phyloP scores from a whole-genome alignment of 2,888 invertebrate species.

The Malthinus flaveolus region DNA sequence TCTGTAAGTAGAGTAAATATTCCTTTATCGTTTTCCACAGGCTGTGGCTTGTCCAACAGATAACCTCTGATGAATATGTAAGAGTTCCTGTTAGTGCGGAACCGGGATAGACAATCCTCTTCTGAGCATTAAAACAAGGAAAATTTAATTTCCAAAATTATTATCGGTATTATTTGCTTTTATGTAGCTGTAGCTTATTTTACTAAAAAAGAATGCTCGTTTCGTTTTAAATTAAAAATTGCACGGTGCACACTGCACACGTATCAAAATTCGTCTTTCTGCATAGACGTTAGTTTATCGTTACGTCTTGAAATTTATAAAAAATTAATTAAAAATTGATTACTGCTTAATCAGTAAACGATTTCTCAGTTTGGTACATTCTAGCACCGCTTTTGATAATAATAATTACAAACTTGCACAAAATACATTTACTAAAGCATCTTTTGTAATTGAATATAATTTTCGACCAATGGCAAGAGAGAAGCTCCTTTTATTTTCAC shows the following conservation, averaged over 20 bases:
- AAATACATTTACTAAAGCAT: no score
- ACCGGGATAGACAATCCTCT: constrained; percentile 36
- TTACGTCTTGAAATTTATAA: no score
- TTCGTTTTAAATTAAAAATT: not conserved
- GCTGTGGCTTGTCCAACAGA: constrained; percentile 51
- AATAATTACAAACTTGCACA: no score
- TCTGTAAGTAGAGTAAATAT: constrained; percentile 55
- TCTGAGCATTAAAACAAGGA: constrained; percentile 40
- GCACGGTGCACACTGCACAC: not conserved
- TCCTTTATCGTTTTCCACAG: constrained; percentile 53
- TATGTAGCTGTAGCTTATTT: constrained; percentile 27
- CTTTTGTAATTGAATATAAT: no score
- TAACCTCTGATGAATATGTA: constrained; percentile 54
- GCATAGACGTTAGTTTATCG: not conserved
- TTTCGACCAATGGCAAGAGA: no score
- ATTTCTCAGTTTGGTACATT: no score
- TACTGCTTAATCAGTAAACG: no score
- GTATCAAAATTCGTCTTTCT: not conserved
- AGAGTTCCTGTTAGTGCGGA: constrained; percentile 41
- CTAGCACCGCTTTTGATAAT: no score
- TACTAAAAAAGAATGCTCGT: constrained; percentile 11
- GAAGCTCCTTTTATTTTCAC: no score
- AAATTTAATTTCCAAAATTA: constrained; percentile 27
- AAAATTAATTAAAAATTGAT: no score
- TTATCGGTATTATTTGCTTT: constrained; percentile 42